phyloP scores from a whole-genome alignment of 2,113 vertebrate species.

The Apteryx owenii region DNA sequence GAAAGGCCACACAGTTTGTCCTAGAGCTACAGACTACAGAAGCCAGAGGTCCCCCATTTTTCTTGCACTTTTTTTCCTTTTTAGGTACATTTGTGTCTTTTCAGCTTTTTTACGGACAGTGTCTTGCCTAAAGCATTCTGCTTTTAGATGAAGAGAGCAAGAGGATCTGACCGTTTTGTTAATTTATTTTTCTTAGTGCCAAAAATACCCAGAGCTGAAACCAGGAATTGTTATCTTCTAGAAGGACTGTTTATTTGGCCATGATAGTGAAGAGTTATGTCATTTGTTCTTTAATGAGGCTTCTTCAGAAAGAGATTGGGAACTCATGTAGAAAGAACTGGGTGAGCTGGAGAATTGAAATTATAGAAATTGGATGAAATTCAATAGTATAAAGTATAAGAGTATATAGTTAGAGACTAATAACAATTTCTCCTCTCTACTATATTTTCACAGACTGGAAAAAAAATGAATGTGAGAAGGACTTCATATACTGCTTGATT shows the following conservation, averaged over 20 bases:
- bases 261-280: background rate
- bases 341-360: background rate
- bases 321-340: background rate
- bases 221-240: background rate
- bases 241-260: background rate
- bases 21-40: background rate
- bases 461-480: background rate
- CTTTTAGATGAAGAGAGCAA: background rate
- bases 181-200: background rate
- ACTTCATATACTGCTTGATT: background rate
- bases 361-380: background rate
- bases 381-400: background rate
- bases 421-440: background rate
- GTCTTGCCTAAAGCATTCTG: background rate
- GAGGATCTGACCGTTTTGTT: background rate
- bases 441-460: background rate
- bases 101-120: background rate
- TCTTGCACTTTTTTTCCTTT: background rate
- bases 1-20: background rate
- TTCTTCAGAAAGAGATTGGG: background rate
- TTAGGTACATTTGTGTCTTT: rapidly evolving
- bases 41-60: background rate
- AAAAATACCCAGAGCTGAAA: background rate
- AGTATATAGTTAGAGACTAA: background rate
- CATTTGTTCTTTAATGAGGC: background rate